Percentiles rank a stretch among this genome's conserved stretches.
Evolutionary conservation across 1,140 invertebrate species (phyloP).

Genomic region (Nylanderia fulva): DNA sequence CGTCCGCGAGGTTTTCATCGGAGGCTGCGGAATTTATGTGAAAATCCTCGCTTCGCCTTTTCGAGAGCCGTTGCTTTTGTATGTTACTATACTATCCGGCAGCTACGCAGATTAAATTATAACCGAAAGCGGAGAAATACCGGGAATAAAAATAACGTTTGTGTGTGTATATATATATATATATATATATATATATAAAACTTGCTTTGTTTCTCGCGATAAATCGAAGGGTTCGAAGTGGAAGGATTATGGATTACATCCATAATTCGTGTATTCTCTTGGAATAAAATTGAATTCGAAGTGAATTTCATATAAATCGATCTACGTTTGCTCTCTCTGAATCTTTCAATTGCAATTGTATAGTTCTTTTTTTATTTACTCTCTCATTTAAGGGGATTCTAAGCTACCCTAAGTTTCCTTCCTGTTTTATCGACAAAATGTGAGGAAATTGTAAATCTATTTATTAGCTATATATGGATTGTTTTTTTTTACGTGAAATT

Average conservation of each 20-base stretch:
- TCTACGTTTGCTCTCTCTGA: not conserved
- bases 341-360: not conserved
- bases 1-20: slow-evolving; percentile 35
- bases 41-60: slow-evolving; percentile 21
- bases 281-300: not conserved
- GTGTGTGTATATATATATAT: too few species aligned
- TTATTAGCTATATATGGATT: too few species aligned
- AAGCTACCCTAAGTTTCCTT: too few species aligned
- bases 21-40: slow-evolving; percentile 24
- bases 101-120: slow-evolving; percentile 17
- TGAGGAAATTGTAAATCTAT: too few species aligned
- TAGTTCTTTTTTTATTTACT: not conserved
- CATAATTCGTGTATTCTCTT: not conserved
- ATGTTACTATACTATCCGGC: not conserved
- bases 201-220: not conserved
- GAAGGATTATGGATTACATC: not conserved
- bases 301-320: not conserved
- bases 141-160: slow-evolving; percentile 17
- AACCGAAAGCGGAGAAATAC: not conserved
- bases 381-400: too few species aligned
- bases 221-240: not conserved
- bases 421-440: too few species aligned
- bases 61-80: not conserved
- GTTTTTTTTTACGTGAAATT: too few species aligned
- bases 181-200: too few species aligned